Evolutionary conservation across 1,140 invertebrate genomes (phyloP).

Genomic region (Drosophila sp.): DNA sequence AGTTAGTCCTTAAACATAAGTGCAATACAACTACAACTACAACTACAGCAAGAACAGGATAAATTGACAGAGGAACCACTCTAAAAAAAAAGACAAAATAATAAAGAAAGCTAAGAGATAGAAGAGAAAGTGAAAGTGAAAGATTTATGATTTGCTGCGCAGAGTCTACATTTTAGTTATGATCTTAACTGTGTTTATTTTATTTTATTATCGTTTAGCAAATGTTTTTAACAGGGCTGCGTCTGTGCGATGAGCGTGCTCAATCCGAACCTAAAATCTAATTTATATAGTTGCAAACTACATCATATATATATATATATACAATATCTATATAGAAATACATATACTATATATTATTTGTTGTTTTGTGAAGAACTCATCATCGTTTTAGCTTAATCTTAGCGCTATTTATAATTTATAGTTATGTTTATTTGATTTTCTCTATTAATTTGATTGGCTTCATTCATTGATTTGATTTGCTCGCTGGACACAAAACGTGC

Average conservation of each 20-base stretch:
- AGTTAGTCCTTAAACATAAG: slow-evolving; percentile 76
- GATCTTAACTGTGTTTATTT: slow-evolving; percentile 38
- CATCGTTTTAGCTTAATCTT: slow-evolving; percentile 57
- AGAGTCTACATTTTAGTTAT: slow-evolving; percentile 68
- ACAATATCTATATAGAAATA: slow-evolving; percentile 6
- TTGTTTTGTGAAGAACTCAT: slow-evolving; percentile 32
- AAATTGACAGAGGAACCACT: neutral
- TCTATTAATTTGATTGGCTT: slow-evolving; percentile 30
- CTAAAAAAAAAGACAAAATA: slow-evolving; percentile 16
- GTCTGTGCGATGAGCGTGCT: slow-evolving; percentile 73
- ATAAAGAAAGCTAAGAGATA: too few relatives aligned
- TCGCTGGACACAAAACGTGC: neutral
- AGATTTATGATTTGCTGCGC: slow-evolving; percentile 70
- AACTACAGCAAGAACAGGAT: slow-evolving; percentile 15
- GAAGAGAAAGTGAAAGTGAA: too few relatives aligned
- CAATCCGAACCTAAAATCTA: slow-evolving; percentile 54
- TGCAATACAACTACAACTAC: slow-evolving; percentile 65
- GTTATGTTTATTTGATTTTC: slow-evolving; percentile 61
- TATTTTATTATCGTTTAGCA: slow-evolving; percentile 33
- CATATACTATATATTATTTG: slow-evolving; percentile 27
- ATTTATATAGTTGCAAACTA: slow-evolving; percentile 39
- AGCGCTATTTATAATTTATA: slow-evolving; percentile 63
- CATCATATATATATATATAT: slow-evolving; percentile 11
- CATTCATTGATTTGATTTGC: slow-evolving; percentile 28
- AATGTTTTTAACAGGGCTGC: slow-evolving; percentile 20